Evolutionary conservation across 2,113 vertebrate species (phyloP).

Genomic region (Neotragus moschatus): DNA sequence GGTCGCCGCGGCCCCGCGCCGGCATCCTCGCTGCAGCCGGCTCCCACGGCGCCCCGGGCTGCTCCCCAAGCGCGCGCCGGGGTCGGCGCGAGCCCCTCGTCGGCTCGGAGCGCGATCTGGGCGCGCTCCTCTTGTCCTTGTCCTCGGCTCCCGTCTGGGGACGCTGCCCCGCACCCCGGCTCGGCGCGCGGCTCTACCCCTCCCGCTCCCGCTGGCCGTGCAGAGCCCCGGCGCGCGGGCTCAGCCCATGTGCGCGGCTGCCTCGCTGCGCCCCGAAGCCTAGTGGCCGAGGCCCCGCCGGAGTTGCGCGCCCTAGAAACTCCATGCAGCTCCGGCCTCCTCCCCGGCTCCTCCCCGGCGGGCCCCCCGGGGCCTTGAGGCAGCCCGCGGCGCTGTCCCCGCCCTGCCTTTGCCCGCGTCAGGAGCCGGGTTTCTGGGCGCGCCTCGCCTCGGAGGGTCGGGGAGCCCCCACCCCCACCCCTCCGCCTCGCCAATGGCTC

Average conservation of each 20-base stretch:
- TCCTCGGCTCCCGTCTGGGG: constrained; percentile 65
- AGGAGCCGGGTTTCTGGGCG: neutral
- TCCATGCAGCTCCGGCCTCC: constrained; percentile 66
- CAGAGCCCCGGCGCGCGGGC: constrained; percentile 55
- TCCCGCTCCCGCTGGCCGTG: constrained; percentile 59
- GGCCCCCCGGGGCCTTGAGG: constrained; percentile 37
- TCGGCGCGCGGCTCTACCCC: constrained; percentile 61
- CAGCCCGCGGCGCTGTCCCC: neutral
- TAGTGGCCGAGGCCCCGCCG: constrained; percentile 67
- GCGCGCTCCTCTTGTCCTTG: constrained; percentile 64
- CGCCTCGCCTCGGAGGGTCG: constrained; percentile 25
- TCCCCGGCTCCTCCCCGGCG: constrained; percentile 46
- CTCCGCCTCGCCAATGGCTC: constrained; percentile 64
- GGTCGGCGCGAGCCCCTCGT: constrained; percentile 45
- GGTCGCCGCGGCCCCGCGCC: constrained; percentile 50
- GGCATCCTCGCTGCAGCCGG: constrained; percentile 59
- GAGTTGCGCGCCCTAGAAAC: constrained; percentile 71
- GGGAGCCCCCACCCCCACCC: constrained; percentile 50
- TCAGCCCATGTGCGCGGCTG: constrained; percentile 74
- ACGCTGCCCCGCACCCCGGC: constrained; percentile 66
- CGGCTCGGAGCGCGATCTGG: constrained; percentile 37
- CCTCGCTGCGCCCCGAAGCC: constrained; percentile 59
- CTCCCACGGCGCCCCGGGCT: constrained; percentile 63
- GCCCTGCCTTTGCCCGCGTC: neutral
- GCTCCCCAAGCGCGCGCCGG: constrained; percentile 53